Base-by-base conservation (phyloP, 2,113 vertebrate genomes). In the Psettodes erumei region DNA sequence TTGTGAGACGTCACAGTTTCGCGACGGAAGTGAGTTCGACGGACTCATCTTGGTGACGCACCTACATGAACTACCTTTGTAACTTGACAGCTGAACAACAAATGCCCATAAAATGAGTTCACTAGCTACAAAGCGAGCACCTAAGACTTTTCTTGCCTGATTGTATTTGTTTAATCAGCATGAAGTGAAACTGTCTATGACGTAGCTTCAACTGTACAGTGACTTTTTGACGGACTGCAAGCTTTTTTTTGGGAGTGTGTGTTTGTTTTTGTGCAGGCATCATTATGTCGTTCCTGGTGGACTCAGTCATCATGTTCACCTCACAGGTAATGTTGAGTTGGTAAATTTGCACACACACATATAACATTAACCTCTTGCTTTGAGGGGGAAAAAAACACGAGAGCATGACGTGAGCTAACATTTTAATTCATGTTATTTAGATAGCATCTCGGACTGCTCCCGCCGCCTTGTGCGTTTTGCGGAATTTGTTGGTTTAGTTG, bases 261-360 rank as follows among this genome's bases (percentile, higher is more conserved):
- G n/a, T n/a, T n/a, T n/a, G n/a, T 38, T 6, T n/a, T 1, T 7
- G 5, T n/a, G 50, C 33, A 38, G 33, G 45, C 27, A 25, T 13
- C 77, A 38, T 27, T 81, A 99, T 99, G 97, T 98, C 96, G 69
- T 98, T 99, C 88, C 86, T 98, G 18, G 92, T 98, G 66, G 97
- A 99, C 71, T 98, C 97, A 51, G 91, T 96, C 83, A 96, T 99
- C 79, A 97, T 97, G 96, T 94, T 98, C 88, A 96, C 96, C 56
- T 98, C 97, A 6, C 97, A 98, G 96, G 97, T 98, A 92, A 83
- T 1, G 1, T 2, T 18, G n/a, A 62, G n/a, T 38, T 75, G 8
- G 13, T n/a, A 3, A 23, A 58, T n/a, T 16, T 3, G n/a, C n/a
- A 4, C 6, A 23, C 35, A 13, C 19, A 12, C 5, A 50, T 6